These are phyloP conservation scores for Drosophila kokeensis DNA, from an alignment of 2,888 invertebrate genomes.

Conservation along the genomic window DNA sequence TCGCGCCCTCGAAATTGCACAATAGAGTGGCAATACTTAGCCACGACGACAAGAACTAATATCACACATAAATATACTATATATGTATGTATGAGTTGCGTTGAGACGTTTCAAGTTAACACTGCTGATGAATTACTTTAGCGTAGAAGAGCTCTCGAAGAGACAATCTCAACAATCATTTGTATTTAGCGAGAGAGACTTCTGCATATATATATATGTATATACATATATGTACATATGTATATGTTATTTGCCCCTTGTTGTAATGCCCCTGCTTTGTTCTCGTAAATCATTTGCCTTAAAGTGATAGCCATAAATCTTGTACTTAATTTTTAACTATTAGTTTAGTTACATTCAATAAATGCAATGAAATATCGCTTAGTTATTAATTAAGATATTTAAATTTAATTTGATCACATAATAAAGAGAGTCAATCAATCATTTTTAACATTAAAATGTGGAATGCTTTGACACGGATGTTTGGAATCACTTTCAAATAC, in stretches of 20 bases:
- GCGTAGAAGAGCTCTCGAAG: not conserved
- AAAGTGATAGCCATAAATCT: not conserved
- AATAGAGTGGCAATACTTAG: conserved; percentile 69
- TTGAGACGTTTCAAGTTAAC: conserved; percentile 5
- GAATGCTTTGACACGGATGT: not conserved
- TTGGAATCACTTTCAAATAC: not conserved
- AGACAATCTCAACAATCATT: conserved; percentile 4
- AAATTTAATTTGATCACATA: not conserved
- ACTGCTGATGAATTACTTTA: conserved; percentile 10
- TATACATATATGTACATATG: conserved; percentile 13
- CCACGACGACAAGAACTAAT: conserved; percentile 57
- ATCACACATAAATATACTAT: conserved; percentile 50
- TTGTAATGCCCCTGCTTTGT: not conserved
- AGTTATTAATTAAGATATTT: not conserved
- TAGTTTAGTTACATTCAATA: not conserved
- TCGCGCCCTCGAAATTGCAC: conserved; percentile 50
- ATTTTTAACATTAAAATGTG: not conserved
- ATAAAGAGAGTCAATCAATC: not conserved
- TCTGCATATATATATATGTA: not conserved
- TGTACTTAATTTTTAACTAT: not conserved
- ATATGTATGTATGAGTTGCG: conserved; percentile 15
- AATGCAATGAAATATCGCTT: not conserved
- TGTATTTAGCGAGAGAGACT: not conserved
- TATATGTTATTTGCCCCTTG: no score
- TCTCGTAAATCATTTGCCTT: not conserved